A percentile compares a stretch with the other conserved stretches of the same genome.
phyloP scores from a whole-genome alignment of 2,113 vertebrate genomes.

The Eulemur macaco region DNA sequence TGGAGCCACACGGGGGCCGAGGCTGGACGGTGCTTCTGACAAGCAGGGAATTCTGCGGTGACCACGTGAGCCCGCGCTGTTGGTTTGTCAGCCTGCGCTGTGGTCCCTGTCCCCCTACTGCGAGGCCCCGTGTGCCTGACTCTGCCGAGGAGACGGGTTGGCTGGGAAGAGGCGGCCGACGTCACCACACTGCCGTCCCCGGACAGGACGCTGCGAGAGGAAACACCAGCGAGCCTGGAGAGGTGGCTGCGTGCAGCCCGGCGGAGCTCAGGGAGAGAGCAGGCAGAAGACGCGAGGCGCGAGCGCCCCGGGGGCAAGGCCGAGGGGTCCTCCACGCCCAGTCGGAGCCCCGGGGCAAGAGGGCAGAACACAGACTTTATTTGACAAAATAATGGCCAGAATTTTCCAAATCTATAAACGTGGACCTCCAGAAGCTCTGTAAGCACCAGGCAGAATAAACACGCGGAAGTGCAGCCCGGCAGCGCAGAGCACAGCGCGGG shows the following conservation, averaged over 20 bases:
- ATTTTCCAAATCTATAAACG: background rate
- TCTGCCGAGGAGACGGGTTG: accelerated
- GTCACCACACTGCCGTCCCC: accelerated
- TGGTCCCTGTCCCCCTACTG: too few species aligned
- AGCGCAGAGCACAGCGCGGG: too few species aligned
- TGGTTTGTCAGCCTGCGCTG: too few species aligned
- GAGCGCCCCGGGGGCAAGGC: background rate
- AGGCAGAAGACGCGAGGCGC: accelerated
- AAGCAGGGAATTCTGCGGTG: accelerated
- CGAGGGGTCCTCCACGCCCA: too few species aligned
- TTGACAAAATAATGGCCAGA: background rate
- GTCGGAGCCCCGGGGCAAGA: accelerated
- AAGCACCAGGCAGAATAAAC: background rate
- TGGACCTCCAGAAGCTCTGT: background rate
- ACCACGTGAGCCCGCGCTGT: accelerated
- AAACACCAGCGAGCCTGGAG: background rate
- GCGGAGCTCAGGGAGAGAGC: background rate
- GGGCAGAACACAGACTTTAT: background rate
- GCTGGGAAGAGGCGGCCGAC: background rate
- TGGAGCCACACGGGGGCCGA: accelerated
- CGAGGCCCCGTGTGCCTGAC: too few species aligned
- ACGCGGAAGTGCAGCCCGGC: background rate
- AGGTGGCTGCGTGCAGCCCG: background rate
- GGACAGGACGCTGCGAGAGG: background rate
- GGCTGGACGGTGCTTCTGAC: too few species aligned